Evolutionary conservation across 2,113 vertebrate genomes (phyloP), one percentile per base, ranked within the genome.

Genomic region (Mobula hypostoma): DNA sequence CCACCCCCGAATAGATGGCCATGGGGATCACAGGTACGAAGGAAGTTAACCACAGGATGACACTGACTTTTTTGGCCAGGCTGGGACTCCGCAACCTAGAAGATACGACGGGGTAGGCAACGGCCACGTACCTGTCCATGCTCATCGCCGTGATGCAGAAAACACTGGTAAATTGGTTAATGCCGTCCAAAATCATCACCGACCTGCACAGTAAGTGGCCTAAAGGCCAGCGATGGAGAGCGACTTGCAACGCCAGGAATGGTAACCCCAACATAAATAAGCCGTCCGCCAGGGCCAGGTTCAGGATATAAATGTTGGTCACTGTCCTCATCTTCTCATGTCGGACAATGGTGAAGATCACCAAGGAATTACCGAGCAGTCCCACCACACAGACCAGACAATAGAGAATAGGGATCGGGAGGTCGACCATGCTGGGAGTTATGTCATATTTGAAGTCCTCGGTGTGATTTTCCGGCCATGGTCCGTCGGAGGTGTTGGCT

Each of bases 91-190:
- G 95, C 97, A 97, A 97, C 0, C 61, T 74, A 29, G 96, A 95
- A 2, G 96, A 96, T 17, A 96, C 95, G 0, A 97, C 94, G 0
- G 97, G 97, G 36, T 96, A 85, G 0, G 95, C 95, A 48, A 97
- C 95, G 0, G 96, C 97, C 97, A 97, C 95, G 95, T 96, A 97
- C 32, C 97, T 97, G 94, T 97, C 97, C 0, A 97, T 29, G 70
- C 97, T 97, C 97, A 97, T 97, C 56, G 94, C 96, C 0, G 97
- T 97, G 56, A 97, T 95, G n/a, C 97, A 97, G 95, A 97, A 97
- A 58, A 97, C 96, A 5, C 97, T 97, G 56, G 97, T 97, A 95
- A 97, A 97, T 95, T 97, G 97, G 96, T 97, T 97, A 94, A 97
- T 96, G 94, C 97, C 97, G 0, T 97, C 97, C 74, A 97, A 95